Conservation (phyloP, 1,140 invertebrate species). For the Monochamus saltuarius region DNA sequence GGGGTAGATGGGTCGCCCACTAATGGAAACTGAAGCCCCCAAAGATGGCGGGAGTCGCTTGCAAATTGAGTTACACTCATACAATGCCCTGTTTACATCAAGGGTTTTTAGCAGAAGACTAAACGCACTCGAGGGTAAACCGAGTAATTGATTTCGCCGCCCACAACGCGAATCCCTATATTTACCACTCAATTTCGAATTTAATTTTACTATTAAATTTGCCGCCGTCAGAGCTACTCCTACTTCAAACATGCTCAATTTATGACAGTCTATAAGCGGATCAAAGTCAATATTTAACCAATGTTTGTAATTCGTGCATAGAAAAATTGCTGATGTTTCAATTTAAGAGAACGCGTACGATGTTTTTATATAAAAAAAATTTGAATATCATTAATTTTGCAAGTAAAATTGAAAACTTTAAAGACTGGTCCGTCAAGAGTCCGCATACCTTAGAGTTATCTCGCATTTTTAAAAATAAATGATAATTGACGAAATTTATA, state of each 20-base stretch:
- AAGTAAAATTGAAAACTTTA: no score
- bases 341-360: no score
- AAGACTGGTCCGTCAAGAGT: no score
- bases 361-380: no score
- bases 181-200: constrained; percentile 19
- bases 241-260: background rate
- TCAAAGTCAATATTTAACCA: background rate
- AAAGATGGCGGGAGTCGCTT: constrained; percentile 28
- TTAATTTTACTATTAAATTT: constrained; percentile 14
- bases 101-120: constrained; percentile 20
- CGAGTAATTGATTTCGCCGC: constrained; percentile 21
- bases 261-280: background rate
- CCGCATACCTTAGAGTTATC: no score
- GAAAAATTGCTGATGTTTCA: no score
- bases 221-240: background rate
- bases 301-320: no score
- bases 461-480: no score
- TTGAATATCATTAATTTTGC: no score
- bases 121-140: constrained; percentile 22
- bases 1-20: background rate
- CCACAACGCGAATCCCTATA: constrained; percentile 19
- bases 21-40: constrained; percentile 35
- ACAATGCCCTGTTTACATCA: constrained; percentile 30
- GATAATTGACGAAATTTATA: no score
- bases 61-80: constrained; percentile 33